phyloP scores from a whole-genome alignment of 2,113 vertebrate species.

The Galeopterus variegatus region DNA sequence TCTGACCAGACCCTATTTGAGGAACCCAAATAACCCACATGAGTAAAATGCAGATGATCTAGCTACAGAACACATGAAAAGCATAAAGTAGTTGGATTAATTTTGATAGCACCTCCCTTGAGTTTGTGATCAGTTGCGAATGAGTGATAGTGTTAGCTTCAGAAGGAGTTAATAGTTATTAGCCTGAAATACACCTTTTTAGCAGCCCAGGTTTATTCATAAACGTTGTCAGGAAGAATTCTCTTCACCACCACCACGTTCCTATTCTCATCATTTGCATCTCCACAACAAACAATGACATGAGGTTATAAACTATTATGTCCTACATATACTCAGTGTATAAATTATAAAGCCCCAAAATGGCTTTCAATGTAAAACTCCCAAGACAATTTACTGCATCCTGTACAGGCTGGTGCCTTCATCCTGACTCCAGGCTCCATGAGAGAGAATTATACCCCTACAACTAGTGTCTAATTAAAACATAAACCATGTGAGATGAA shows the following conservation, averaged over 20 bases:
- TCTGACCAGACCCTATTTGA: not conserved
- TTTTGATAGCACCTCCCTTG: not conserved
- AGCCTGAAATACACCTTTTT: not conserved
- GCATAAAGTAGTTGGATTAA: not conserved
- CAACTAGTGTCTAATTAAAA: slow-evolving; percentile 54
- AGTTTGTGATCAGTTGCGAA: not conserved
- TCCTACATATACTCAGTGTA: not conserved
- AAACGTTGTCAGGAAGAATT: not conserved
- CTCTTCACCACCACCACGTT: not conserved
- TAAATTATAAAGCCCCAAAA: slow-evolving; percentile 64
- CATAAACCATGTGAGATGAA: not conserved
- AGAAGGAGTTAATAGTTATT: not conserved
- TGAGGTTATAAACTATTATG: slow-evolving; percentile 5
- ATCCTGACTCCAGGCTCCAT: not conserved
- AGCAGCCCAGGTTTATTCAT: not conserved
- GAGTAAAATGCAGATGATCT: not conserved
- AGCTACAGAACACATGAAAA: not conserved
- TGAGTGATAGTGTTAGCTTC: not conserved
- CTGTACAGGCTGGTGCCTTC: not conserved
- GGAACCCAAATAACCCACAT: not conserved
- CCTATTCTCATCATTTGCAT: not conserved
- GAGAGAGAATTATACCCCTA: not conserved
- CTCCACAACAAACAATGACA: not conserved
- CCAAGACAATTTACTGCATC: not conserved
- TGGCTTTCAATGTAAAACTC: slow-evolving; percentile 30